Conservation (phyloP, 37 sponge, comb jelly and placozoan species). For the Mnemiopsis leidyi region DNA sequence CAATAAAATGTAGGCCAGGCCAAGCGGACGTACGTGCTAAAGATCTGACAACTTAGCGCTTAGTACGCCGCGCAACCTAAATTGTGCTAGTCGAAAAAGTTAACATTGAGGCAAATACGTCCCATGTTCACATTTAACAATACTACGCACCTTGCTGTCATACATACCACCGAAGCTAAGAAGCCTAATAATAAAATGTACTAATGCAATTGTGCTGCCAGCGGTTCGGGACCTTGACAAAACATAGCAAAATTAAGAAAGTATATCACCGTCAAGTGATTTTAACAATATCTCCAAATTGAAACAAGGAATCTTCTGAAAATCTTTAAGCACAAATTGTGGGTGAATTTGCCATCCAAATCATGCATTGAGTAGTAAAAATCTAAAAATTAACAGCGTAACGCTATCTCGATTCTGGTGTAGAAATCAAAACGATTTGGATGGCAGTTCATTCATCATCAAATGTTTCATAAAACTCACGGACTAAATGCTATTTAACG, state of each 20-base stretch:
- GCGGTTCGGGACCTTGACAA: slow-evolving; percentile 38
- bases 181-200: slow-evolving; percentile 19
- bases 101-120: neutral
- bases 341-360: neutral
- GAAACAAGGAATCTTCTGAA: neutral
- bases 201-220: slow-evolving; percentile 20
- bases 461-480: neutral
- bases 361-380: too few species aligned
- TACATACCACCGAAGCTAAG: slow-evolving; percentile 55
- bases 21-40: neutral
- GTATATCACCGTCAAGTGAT: neutral
- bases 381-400: neutral
- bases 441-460: neutral
- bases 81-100: slow-evolving; percentile 20
- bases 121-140: slow-evolving; percentile 26
- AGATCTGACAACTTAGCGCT: neutral
- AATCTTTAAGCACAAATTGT: neutral
- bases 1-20: too few species aligned
- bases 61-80: neutral
- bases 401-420: neutral
- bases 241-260: slow-evolving; percentile 11
- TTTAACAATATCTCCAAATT: neutral
- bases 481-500: neutral
- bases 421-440: neutral
- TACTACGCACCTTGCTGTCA: slow-evolving; percentile 23